Conservation (phyloP, 2,797 vertebrate species). For the Oophaga sylvatica region DNA sequence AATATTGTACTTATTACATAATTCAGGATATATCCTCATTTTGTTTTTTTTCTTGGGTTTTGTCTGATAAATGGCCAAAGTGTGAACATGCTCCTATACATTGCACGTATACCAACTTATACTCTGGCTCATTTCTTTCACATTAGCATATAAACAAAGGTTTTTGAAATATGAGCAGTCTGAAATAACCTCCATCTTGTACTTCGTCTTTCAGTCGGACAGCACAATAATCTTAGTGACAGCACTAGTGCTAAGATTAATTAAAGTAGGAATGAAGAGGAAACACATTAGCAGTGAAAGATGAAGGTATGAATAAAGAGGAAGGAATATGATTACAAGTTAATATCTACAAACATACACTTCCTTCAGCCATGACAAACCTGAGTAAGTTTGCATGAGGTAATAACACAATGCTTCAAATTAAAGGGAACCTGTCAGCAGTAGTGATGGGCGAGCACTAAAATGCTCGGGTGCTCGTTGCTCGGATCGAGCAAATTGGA, state of each 20-base stretch:
- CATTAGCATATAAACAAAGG: background rate
- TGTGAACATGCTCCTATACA: no score
- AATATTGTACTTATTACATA: no score
- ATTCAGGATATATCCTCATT: no score
- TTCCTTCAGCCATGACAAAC: slow-evolving; percentile 10
- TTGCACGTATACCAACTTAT: no score
- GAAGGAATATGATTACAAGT: slow-evolving; percentile 3
- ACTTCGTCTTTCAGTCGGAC: background rate
- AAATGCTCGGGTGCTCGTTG: no score
- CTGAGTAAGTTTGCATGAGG: background rate
- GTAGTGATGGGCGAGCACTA: no score
- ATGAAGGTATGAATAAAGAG: slow-evolving; percentile 1
- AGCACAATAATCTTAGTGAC: background rate
- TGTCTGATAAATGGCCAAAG: no score
- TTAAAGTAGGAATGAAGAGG: background rate
- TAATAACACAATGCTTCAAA: background rate
- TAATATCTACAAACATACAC: slow-evolving; percentile 27
- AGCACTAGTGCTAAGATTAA: background rate
- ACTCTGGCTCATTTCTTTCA: no score
- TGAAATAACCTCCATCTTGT: background rate
- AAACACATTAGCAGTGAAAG: background rate
- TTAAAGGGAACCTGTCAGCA: background rate
- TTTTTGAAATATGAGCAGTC: background rate
- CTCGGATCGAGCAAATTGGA: no score
- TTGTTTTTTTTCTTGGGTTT: no score